Evolutionary conservation across 1,140 invertebrate genomes (phyloP).

Genomic region (Sycophila sp.): DNA sequence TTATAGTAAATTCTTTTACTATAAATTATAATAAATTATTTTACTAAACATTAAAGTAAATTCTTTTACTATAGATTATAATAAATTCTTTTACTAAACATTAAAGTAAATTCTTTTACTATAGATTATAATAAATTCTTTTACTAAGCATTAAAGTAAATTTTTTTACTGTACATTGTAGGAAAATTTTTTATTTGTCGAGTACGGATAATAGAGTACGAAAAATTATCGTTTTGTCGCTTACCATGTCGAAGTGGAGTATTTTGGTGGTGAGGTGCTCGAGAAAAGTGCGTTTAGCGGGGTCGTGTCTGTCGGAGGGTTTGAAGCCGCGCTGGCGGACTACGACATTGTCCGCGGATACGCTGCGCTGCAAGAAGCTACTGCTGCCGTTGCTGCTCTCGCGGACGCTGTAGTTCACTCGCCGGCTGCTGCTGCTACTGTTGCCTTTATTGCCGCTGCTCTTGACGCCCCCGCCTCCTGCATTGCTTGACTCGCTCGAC

Average conservation of each 20-base stretch:
- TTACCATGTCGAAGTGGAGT: constrained; percentile 79
- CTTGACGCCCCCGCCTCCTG: constrained; percentile 11
- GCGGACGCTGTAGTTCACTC: constrained; percentile 45
- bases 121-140: too few species aligned
- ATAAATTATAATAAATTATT: too few species aligned
- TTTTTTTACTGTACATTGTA: too few species aligned
- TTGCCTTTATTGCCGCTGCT: constrained; percentile 41
- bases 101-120: too few species aligned
- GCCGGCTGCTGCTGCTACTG: constrained; percentile 21
- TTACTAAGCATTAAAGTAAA: too few species aligned
- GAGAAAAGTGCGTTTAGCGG: constrained; percentile 81
- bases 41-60: too few species aligned
- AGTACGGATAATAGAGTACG: too few species aligned
- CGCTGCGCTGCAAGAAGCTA: constrained; percentile 54
- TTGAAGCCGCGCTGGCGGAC: constrained; percentile 77
- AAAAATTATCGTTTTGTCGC: too few species aligned
- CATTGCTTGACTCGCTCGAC: constrained; percentile 27
- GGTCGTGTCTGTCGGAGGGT: constrained; percentile 84
- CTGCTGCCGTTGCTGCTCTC: constrained; percentile 26
- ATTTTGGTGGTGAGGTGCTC: constrained; percentile 81
- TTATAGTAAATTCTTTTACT: too few species aligned
- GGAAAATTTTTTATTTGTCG: neutral
- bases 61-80: too few species aligned
- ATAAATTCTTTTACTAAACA: too few species aligned
- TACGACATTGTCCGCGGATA: constrained; percentile 66